Percentiles rank a stretch among this genome's conserved stretches.
Evolutionary conservation across 2,888 invertebrate genomes (phyloP).

Genomic region (Heteropelma amictum): DNA sequence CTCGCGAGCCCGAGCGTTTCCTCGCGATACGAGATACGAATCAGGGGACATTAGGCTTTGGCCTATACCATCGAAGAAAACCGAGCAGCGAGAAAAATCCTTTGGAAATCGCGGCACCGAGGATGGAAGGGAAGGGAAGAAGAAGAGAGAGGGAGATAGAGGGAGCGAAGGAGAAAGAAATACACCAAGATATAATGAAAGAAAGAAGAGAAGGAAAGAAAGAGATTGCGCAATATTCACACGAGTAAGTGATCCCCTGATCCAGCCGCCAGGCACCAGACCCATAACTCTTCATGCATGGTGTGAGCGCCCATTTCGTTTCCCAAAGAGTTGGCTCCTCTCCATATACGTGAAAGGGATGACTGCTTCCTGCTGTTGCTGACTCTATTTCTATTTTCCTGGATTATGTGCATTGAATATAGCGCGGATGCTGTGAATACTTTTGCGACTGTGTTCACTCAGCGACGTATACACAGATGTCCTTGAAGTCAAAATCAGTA

Average conservation of each 20-base stretch:
- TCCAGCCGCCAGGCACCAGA: constrained; percentile 68
- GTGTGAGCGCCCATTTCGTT: constrained; percentile 15
- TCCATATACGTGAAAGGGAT: constrained; percentile 64
- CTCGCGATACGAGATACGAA: constrained; percentile 48
- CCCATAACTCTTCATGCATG: constrained; percentile 68
- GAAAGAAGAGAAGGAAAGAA: neutral
- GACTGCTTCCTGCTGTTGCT: constrained; percentile 45
- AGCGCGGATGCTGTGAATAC: too few species aligned
- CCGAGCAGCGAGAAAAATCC: constrained; percentile 59
- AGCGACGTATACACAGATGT: too few species aligned
- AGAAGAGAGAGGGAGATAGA: too few species aligned
- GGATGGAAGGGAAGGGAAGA: neutral
- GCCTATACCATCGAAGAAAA: constrained; percentile 20
- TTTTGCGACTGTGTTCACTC: too few species aligned
- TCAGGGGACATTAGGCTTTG: constrained; percentile 43
- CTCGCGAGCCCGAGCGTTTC: constrained; percentile 1
- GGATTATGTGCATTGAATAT: neutral
- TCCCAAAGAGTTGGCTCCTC: constrained; percentile 68
- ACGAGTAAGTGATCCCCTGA: constrained; percentile 71
- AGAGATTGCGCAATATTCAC: constrained; percentile 40
- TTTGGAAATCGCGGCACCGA: constrained; percentile 64
- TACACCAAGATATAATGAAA: too few species aligned
- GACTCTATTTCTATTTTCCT: constrained; percentile 33
- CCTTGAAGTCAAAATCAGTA: too few species aligned
- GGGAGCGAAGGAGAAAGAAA: too few species aligned